These are phyloP conservation scores for Bucorvus abyssinicus DNA, from an alignment of 2,797 vertebrate genomes.

Conservation along the genomic window DNA sequence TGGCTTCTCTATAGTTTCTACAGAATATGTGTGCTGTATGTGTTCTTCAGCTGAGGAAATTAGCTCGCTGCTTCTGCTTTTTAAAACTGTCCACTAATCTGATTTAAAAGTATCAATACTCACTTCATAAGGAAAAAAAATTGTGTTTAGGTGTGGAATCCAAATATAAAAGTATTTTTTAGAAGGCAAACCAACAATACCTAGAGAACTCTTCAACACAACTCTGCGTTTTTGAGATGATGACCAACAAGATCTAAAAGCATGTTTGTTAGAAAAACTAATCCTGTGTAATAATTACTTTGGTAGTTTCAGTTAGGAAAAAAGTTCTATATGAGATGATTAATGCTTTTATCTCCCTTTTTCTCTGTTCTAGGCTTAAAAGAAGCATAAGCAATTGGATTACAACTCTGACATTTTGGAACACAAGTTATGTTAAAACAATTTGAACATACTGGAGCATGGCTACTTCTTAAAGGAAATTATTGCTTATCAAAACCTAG, in stretches of 20 bases:
- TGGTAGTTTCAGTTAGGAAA: not conserved
- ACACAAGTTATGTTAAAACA: slow-evolving; percentile 22
- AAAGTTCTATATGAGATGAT: not conserved
- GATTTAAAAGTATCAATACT: not conserved
- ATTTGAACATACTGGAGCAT: slow-evolving; percentile 43
- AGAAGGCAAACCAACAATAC: not conserved
- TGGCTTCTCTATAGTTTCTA: not conserved
- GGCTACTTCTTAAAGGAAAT: slow-evolving; percentile 36
- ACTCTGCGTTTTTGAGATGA: not conserved
- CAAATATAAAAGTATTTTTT: not conserved
- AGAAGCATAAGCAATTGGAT: slow-evolving; percentile 13
- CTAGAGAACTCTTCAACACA: not conserved
- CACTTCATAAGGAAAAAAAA: not conserved
- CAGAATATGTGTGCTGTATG: not conserved
- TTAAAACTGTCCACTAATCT: not conserved
- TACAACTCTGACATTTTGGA: not conserved
- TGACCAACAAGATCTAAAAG: not conserved
- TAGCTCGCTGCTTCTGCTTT: not conserved
- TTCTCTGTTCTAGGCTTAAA: slow-evolving; percentile 59
- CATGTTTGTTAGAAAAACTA: not conserved
- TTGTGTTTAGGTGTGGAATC: not conserved
- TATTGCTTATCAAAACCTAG: slow-evolving; percentile 43
- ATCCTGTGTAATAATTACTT: not conserved
- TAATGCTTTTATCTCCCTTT: slow-evolving; percentile 33
- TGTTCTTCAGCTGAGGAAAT: not conserved